Conservation (phyloP, 2,113 vertebrate species). For the Channa argus region DNA sequence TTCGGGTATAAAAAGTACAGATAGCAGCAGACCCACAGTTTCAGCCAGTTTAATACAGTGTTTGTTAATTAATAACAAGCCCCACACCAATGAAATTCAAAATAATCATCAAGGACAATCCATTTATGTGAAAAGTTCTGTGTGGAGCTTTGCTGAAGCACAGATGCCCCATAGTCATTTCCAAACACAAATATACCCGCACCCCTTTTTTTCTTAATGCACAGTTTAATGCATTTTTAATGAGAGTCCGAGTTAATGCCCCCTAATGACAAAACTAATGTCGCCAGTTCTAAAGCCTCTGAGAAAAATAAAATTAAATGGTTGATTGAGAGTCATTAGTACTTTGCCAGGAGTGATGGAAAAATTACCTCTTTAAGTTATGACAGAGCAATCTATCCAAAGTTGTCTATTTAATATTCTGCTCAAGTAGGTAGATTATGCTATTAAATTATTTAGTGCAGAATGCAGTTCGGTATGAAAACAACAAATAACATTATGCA, state of each 20-base stretch:
- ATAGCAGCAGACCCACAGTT: neutral
- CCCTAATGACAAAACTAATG: conserved; percentile 3
- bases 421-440: neutral
- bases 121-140: neutral
- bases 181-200: neutral
- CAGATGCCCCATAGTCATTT: neutral
- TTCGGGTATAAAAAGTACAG: neutral
- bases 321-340: conserved; percentile 5
- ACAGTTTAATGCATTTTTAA: conserved; percentile 20
- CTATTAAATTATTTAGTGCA: neutral
- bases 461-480: neutral
- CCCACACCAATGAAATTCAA: neutral
- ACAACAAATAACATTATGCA: neutral
- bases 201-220: neutral
- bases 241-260: conserved; percentile 11
- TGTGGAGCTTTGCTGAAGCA: neutral
- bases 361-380: neutral
- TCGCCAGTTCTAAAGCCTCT: conserved; percentile 12
- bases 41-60: neutral
- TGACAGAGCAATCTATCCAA: neutral
- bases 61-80: neutral
- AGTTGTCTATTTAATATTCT: neutral
- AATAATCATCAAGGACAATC: neutral
- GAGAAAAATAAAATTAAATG: conserved; percentile 5
- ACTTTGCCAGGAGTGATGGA: neutral